Base-by-base conservation (phyloP, 2,113 vertebrate species). In the Engraulis encrasicolus region DNA sequence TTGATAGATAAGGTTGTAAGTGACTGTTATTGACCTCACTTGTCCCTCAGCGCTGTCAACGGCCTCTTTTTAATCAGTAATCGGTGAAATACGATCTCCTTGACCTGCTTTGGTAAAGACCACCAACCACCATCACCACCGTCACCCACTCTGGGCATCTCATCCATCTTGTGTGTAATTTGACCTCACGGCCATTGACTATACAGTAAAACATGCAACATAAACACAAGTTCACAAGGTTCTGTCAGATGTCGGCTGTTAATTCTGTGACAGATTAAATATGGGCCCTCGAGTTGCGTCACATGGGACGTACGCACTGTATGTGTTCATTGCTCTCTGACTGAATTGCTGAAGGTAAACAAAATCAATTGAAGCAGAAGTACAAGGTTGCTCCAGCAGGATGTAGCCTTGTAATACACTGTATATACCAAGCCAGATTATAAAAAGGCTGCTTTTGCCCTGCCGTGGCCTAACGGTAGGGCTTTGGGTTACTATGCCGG, bases 1-100 rank as follows among this genome's bases (percentile, higher is more conserved):
- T 74, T 74, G 66, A 74, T 31, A 74, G 66, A 74, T 74, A 74
- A 74, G 66, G 11, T 74, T 74, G 66, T 74, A 74, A 74, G 66
- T 74, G 66, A 74, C 66, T 15, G 66, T 34, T 74, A 74, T 74
- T 74, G 66, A 74, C 66, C 66, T 34, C 66, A 74, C 27, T 74
- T 74, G 66, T 34, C 27, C 66, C 66, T 74, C 66, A 74, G 66
- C 14, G 27, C 66, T 74, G 66, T 74, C 66, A 14, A 74, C 66
- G 2, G 66, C 17, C 66, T 74, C 66, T 74, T 74, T 71, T 71
- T 74, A 36, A 74, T 74, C 66, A 74, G 66, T 34, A 74, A 74
- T 74, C 66, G 61, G 66, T 74, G 66, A 74, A 74, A 74, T 74
- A 74, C 66, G 66, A 74, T 74, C 66, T 74, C 66, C 66, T 27